Evolutionary conservation across 2,888 invertebrate species (phyloP).

Genomic region (Sphaeridia pumilis): DNA sequence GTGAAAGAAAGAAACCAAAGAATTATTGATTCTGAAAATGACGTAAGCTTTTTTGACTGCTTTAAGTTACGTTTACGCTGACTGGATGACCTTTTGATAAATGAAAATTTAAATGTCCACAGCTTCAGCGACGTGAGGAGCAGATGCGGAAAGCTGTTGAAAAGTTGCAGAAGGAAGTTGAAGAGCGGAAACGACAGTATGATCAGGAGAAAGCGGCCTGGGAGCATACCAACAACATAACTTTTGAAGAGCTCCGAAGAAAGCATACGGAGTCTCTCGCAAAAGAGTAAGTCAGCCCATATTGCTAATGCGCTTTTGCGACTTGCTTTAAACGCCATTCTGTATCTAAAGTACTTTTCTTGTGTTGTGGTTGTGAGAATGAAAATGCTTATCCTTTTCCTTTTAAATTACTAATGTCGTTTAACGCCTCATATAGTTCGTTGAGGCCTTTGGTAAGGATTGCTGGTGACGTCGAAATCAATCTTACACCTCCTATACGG

Average conservation of each 20-base stretch:
- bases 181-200: constrained; percentile 74
- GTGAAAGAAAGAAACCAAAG: constrained; percentile 92
- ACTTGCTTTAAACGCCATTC: constrained; percentile 4
- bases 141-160: constrained; percentile 64
- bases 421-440: background rate
- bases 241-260: constrained; percentile 75
- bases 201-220: constrained; percentile 74
- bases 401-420: background rate
- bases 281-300: constrained; percentile 72
- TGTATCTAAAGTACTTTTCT: constrained; percentile 3
- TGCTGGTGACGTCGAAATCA: constrained; percentile 5
- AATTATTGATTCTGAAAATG: constrained; percentile 86
- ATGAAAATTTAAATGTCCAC: constrained; percentile 11
- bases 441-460: constrained; percentile 11
- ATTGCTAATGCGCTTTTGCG: constrained; percentile 37
- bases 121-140: constrained; percentile 80
- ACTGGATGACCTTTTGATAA: background rate
- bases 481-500: constrained; percentile 11
- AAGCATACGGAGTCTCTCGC: constrained; percentile 79
- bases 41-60: constrained; percentile 45
- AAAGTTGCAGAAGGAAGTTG: constrained; percentile 80
- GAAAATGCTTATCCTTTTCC: background rate
- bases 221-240: constrained; percentile 81
- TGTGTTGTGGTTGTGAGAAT: too few relatives aligned
- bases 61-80: background rate